Evolutionary conservation across 2,113 vertebrate species (phyloP).

Genomic region (Tychaedon coryphoeus): DNA sequence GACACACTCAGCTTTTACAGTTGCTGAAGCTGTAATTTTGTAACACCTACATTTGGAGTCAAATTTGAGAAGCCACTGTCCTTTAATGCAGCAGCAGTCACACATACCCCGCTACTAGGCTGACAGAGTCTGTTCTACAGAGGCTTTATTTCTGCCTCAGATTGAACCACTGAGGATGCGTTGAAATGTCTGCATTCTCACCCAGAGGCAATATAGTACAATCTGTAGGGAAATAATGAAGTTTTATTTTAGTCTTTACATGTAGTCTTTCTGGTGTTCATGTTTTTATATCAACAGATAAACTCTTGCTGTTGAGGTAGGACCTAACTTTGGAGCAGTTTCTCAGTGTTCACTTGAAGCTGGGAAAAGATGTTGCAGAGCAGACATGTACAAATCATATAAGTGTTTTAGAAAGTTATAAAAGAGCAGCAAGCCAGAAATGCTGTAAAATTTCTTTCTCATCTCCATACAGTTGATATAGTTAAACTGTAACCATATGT

Average conservation of each 20-base stretch:
- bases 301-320: background rate
- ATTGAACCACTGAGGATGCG: background rate
- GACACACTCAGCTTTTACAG: background rate
- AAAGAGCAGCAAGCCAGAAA: constrained; percentile 4
- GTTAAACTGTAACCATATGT: constrained; percentile 36
- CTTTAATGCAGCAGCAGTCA: background rate
- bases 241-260: background rate
- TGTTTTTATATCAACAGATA: background rate
- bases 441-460: background rate
- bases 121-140: background rate
- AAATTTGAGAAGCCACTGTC: background rate
- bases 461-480: background rate
- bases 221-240: background rate
- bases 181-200: background rate
- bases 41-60: background rate
- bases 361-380: background rate
- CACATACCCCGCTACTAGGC: accelerated
- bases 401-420: background rate
- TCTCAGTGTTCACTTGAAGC: background rate
- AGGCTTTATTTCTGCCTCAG: background rate
- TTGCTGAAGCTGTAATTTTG: background rate
- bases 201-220: background rate
- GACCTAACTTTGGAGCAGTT: background rate
- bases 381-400: background rate
- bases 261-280: background rate